Evolutionary conservation across 1,140 invertebrate genomes (phyloP).

Genomic region (Brachionus asplanchnoidis): DNA sequence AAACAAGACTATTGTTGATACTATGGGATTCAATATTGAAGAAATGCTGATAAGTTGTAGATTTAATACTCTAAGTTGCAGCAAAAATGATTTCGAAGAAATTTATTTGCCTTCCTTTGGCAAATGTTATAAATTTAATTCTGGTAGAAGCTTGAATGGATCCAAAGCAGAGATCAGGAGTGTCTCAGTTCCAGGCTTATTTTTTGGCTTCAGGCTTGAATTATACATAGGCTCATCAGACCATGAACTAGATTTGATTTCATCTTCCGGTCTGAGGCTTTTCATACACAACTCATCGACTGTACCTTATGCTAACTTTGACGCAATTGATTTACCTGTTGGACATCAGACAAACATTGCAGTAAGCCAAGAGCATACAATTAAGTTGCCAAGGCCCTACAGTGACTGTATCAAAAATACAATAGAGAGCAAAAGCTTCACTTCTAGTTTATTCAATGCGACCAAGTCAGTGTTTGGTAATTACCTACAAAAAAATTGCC

Average conservation of each 20-base stretch:
- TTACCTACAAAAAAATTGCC: not conserved
- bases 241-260: not conserved
- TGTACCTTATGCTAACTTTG: not conserved
- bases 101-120: not conserved
- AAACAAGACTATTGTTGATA: not conserved
- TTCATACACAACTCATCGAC: not conserved
- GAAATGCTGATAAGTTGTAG: not conserved
- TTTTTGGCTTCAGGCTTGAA: not conserved
- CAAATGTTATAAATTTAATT: conserved; percentile 8
- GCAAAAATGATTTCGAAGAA: not conserved
- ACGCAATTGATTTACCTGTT: not conserved
- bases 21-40: not conserved
- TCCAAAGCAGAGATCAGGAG: not conserved
- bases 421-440: not conserved
- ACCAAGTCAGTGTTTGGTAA: not conserved
- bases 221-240: not conserved
- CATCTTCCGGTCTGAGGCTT: not conserved
- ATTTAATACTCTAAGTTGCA: not conserved
- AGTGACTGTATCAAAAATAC: not conserved
- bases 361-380: not conserved
- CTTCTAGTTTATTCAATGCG: not conserved
- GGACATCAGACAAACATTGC: not conserved
- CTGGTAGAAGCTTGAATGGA: not conserved
- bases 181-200: not conserved
- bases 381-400: not conserved